These are phyloP conservation scores for Cliona cf. orientalis DNA, from an alignment of 37 sponge, comb jelly and placozoan species.

Conservation along the genomic window DNA sequence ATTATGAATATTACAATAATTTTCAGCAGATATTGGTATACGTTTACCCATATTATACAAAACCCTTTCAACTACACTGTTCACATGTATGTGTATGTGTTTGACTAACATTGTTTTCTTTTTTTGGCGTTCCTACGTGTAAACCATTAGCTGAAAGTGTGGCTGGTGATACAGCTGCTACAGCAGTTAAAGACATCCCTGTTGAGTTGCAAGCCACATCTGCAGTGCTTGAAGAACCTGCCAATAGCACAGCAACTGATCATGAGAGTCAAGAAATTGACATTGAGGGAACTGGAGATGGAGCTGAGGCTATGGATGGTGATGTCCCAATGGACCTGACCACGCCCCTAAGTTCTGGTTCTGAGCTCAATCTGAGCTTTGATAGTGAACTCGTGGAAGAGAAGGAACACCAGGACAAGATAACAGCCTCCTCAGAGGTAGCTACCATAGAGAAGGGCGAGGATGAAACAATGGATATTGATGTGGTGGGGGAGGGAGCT, in stretches of 20 bases:
- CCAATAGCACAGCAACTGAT: too few relatives aligned
- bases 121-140: too few relatives aligned
- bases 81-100: too few relatives aligned
- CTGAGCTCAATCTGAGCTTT: not conserved
- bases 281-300: not conserved
- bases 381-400: not conserved
- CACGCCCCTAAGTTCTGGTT: not conserved
- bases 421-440: not conserved
- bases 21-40: not conserved
- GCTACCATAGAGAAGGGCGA: not conserved
- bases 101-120: too few relatives aligned
- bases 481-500: not conserved
- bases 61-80: too few relatives aligned
- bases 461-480: not conserved
- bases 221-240: too few relatives aligned
- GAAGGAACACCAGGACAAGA: constrained; percentile 4
- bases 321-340: constrained; percentile 13
- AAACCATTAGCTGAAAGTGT: too few relatives aligned
- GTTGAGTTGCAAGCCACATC: too few relatives aligned
- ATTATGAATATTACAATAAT: too few relatives aligned
- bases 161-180: too few relatives aligned
- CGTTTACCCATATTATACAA: not conserved
- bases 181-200: too few relatives aligned
- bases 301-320: not conserved
- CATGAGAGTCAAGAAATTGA: constrained; percentile 10